Evolutionary conservation across 1,140 invertebrate species (phyloP), one percentile per base, ranked within the genome.

Genomic region (Atta colombica): DNA sequence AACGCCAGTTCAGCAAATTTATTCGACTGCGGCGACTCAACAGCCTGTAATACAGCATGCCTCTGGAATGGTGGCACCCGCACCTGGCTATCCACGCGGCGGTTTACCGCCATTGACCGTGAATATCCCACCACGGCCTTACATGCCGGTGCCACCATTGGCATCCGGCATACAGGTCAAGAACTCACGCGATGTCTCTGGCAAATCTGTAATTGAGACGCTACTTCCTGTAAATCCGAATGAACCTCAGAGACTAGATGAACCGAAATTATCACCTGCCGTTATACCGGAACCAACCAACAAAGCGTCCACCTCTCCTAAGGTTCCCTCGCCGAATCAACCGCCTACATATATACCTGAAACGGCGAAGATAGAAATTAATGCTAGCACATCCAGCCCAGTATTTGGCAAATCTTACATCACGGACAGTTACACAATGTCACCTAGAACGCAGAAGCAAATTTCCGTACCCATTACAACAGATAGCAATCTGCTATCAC

Each of bases 31-130:
- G 0, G 92, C 92, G 0, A 94, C 91, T 66, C 95, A 94, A 65
- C 95, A 95, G 21, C 95, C 94, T 1, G 94, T 95, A 0, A 95
- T 95, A 16, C 95, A 95, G 65, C 95, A 95, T 21, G 94, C 94
- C 14, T 93, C 94, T 0, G 94, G 95, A 3, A 95, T 95, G 94
- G 87, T 94, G 31, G 94, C 95, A 0, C 68, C 94, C 0, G 92
- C 90, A 0, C 93, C 95, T 0, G 94, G 93, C 45, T 95, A 95
- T 88, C 94, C 94, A 0, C 88, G 94, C 0, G 93, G 94, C 7
- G 95, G 95, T 12, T 77, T 95, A 6, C 94, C 95, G 6, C 95
- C 95, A 0, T 69, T 95, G 8, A 95, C 93, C 0, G 80, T 95
- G 5, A 95, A 94, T 85, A 95, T 95, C 81, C 94, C 95, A 53